A percentile compares a stretch with the other conserved stretches of the same genome.
These are phyloP conservation scores for Agelas oroides DNA, from an alignment of 37 sponge, comb jelly and placozoan species.

Conservation along the genomic window DNA sequence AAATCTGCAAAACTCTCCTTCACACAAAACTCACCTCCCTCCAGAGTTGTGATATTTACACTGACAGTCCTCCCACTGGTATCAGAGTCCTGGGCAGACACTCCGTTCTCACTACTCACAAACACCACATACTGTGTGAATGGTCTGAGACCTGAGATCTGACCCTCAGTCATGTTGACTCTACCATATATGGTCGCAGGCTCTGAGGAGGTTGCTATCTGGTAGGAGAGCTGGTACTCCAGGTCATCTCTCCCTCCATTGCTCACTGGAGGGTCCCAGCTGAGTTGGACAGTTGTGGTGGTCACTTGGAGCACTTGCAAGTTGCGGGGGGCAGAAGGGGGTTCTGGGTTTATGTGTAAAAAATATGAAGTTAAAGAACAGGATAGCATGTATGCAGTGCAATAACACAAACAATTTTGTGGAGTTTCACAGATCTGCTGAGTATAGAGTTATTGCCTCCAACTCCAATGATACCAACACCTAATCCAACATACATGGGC, in stretches of 20 bases:
- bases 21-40: background rate
- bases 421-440: too few species aligned
- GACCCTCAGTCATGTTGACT: too few species aligned
- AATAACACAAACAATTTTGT: too few species aligned
- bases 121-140: background rate
- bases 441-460: too few species aligned
- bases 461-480: too few species aligned
- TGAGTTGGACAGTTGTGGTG: slow-evolving; percentile 14
- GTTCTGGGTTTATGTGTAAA: slow-evolving; percentile 13
- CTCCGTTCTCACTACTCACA: slow-evolving; percentile 21
- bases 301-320: background rate
- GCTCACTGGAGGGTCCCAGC: background rate
- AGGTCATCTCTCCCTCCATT: background rate
- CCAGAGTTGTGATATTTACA: background rate
- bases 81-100: background rate
- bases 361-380: too few species aligned
- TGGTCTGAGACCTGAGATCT: background rate
- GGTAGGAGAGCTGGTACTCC: background rate
- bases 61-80: background rate
- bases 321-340: slow-evolving; percentile 9
- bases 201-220: background rate
- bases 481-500: too few species aligned
- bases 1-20: too few species aligned
- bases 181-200: too few species aligned
- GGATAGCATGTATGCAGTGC: background rate